Evolutionary conservation across 2,888 invertebrate genomes (phyloP), one percentile per base, ranked within the genome.

Genomic region (Andrena flavipes): DNA sequence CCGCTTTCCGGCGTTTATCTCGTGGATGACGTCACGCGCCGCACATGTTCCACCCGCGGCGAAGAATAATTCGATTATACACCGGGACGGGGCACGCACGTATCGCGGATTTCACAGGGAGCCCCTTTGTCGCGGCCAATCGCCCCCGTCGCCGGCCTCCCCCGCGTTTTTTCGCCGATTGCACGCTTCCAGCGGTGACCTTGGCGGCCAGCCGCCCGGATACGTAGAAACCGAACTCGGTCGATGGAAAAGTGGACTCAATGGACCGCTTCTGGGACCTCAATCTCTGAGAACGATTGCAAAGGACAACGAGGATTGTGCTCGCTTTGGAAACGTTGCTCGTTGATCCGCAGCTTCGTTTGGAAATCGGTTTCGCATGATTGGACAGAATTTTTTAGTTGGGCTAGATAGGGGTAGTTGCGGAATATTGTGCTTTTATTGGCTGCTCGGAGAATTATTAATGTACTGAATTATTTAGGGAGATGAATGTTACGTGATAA

Each of bases 1-100:
- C 63, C 71, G 69, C 81, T 82, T 86, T 79, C 73, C 81, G 79
- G 63, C 81, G 84, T 85, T 88, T 88, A 88, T 88, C 87, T 85
- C 82, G 78, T 49, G 33, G 78, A 69, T 91, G 90, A 91, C 89
- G 90, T 91, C 89, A 90, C 88, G 87, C 75, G 65, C 76, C 87
- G 88, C 91, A 90, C 87, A 90, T 91, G 91, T 89, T 90, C 80
- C 82, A 78, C 56, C 76, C 83, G 74, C 78, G 78, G 56, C 49
- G 84, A 90, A 89, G 92, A 92, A 92, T 91, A 92, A 90, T 91
- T 91, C 91, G 90, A 91, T 92, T 92, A 91, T 91, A 72, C 80
- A 90, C 88, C 63, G 77, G 80, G 80, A 86, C 83, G 87, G 87
- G 86, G 56, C 56, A 56, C 23, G 56, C 56, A 56, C 56, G 56